phyloP scores from a whole-genome alignment of 1,140 invertebrate species.

The Coelopa frigida region DNA sequence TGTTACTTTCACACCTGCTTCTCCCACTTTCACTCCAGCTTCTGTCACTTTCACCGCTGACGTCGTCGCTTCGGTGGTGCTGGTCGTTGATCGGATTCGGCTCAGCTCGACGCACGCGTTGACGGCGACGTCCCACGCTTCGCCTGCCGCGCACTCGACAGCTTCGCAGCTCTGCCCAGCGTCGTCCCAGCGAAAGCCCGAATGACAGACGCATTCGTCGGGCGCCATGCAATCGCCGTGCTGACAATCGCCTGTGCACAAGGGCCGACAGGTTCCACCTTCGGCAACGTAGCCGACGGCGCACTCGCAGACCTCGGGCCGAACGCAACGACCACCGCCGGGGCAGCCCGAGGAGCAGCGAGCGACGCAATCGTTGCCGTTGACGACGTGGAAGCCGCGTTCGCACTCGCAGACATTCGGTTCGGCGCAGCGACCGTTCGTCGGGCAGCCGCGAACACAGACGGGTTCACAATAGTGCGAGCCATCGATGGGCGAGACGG shows the following conservation, averaged over 20 bases:
- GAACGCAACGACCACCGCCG: not conserved
- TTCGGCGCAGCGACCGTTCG: not conserved
- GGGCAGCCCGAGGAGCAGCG: not conserved
- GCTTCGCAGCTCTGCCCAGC: too few species aligned
- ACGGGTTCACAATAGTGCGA: conserved; percentile 2
- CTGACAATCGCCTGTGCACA: conserved; percentile 3
- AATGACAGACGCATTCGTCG: conserved; percentile 8
- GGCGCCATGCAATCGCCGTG: conserved; percentile 4
- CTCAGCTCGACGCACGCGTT: too few species aligned
- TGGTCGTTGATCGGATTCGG: too few species aligned
- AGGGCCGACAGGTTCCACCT: conserved; percentile 5
- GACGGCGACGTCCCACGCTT: too few species aligned
- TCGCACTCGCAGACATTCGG: conserved; percentile 9
- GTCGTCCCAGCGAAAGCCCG: too few species aligned
- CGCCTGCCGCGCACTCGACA: too few species aligned
- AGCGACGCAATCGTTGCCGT: conserved; percentile 2
- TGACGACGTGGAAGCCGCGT: too few species aligned
- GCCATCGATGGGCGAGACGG: not conserved
- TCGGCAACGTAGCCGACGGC: not conserved
- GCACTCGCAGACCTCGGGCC: not conserved
- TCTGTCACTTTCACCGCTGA: not conserved
- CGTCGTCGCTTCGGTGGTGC: too few species aligned
- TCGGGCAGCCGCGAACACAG: conserved; percentile 4
- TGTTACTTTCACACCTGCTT: not conserved
- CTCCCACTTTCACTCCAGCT: not conserved